Conservation (phyloP, 2,888 invertebrate species). For the Limnephilus auricula region DNA sequence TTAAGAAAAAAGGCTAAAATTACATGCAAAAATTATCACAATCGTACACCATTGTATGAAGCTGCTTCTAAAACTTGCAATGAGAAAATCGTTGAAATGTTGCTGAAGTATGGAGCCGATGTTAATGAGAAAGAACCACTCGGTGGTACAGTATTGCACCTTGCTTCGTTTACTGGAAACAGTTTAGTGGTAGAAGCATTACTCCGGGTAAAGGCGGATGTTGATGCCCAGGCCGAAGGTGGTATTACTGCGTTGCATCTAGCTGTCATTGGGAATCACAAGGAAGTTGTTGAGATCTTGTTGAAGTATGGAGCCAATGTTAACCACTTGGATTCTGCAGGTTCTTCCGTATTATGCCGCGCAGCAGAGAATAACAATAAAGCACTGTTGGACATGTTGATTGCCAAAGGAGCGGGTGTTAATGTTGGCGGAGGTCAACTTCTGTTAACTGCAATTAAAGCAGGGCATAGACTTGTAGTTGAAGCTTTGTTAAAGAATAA, state of each 20-base stretch:
- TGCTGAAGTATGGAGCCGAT: not conserved
- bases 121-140: not conserved
- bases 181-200: not conserved
- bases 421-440: too few species aligned
- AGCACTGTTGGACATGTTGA: not conserved
- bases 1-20: too few species aligned
- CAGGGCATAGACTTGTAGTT: too few species aligned
- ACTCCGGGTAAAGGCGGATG: not conserved
- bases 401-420: not conserved
- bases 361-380: conserved; percentile 18
- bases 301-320: not conserved
- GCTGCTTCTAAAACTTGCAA: too few species aligned
- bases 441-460: too few species aligned
- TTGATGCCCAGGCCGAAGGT: not conserved
- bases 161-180: not conserved
- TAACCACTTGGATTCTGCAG: not conserved
- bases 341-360: not conserved
- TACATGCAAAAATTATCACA: too few species aligned
- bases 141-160: not conserved
- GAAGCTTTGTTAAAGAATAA: too few species aligned
- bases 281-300: not conserved
- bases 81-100: not conserved
- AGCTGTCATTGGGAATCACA: not conserved
- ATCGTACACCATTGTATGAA: too few species aligned
- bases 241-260: not conserved